Base-by-base conservation (phyloP, 2,888 invertebrate genomes). In the Philopedon plagiatum region DNA sequence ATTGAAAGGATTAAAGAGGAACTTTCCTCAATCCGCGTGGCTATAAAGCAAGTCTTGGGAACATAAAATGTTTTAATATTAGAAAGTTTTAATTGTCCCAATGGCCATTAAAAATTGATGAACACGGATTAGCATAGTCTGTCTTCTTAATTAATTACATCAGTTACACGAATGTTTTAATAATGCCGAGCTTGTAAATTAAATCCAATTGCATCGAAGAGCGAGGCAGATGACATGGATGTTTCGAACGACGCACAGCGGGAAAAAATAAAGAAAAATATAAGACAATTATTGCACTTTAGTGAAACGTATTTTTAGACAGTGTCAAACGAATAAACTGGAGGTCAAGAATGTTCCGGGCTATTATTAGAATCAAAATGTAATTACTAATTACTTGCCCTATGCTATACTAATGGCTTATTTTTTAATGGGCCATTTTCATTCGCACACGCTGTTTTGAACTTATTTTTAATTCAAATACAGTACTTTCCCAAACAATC, bases 61-160 rank as follows among this genome's bases (percentile, higher is more conserved):
- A 78, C 76, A 72, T 77, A 76, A 78, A 79, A 78, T 76, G 76
- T 73, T 78, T 80, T 79, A 72, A 80, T 77, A 79, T 81, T 79
- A 80, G 77, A 77, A 80, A 81, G 80, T 81, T 81, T 81, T 80
- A 80, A 81, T 81, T 81, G 81, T 80, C 76, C 76, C 78, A 71
- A 78, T 80, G 77, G 77, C 78, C 79, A 81, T 81, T 79, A 80
- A 81, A 80, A 81, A 81, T 81, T 81, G 80, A 81, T 80, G 81
- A 80, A 78, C 78, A 76, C 76, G 75, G 77, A 81, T 80, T 80
- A 78, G 77, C 77, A 77, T 77, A 76, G 77, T 74, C 74, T 74
- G 74, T 67, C 71, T 67, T 74, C 71, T 71, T 74, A 74, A 74
- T 74, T 74, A 74, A 74, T 67, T 71, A 74, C 73, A 73, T 73